A percentile compares a stretch with the other conserved stretches of the same genome.
phyloP scores from a whole-genome alignment of 2,113 vertebrate genomes.

The Pseudorectes ferrugineus region DNA sequence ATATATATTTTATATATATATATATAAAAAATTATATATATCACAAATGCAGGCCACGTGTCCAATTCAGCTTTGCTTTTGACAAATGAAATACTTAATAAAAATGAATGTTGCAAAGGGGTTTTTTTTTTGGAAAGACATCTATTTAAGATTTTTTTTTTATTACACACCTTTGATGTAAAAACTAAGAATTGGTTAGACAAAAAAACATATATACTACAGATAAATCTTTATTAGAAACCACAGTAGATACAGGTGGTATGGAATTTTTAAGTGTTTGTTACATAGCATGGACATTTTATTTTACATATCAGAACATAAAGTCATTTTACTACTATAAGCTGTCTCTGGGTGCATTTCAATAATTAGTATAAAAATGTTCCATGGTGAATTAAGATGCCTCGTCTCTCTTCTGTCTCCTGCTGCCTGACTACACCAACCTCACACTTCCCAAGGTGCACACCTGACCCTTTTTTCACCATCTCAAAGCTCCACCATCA shows the following conservation, averaged over 20 bases:
- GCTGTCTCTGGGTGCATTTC: slow-evolving; percentile 69
- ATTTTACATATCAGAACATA: slow-evolving; percentile 77
- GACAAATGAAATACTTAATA: slow-evolving; percentile 72
- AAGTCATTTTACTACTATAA: slow-evolving; percentile 73
- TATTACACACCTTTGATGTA: slow-evolving; percentile 67
- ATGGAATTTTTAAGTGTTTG: slow-evolving; percentile 63
- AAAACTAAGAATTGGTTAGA: slow-evolving; percentile 73
- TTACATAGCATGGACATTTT: slow-evolving; percentile 77
- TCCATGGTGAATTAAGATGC: background rate
- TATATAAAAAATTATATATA: slow-evolving; percentile 68
- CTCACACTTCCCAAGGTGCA: background rate
- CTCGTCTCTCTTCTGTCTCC: background rate
- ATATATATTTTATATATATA: slow-evolving; percentile 68
- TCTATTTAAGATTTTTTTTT: slow-evolving; percentile 77
- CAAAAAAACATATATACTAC: slow-evolving; percentile 56
- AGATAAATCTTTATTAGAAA: slow-evolving; percentile 78
- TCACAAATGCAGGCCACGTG: slow-evolving; percentile 81
- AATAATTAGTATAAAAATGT: slow-evolving; percentile 23
- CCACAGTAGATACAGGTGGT: slow-evolving; percentile 68
- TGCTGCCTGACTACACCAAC: background rate
- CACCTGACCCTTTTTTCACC: background rate
- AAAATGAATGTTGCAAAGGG: slow-evolving; percentile 69
- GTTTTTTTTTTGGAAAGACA: slow-evolving; percentile 63
- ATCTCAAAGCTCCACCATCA: background rate
- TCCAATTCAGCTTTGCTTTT: slow-evolving; percentile 80